Percentiles rank a stretch among this genome's conserved stretches.
Evolutionary conservation across 2,888 invertebrate genomes (phyloP).

Genomic region (Scaptomyza caliginosa): DNA sequence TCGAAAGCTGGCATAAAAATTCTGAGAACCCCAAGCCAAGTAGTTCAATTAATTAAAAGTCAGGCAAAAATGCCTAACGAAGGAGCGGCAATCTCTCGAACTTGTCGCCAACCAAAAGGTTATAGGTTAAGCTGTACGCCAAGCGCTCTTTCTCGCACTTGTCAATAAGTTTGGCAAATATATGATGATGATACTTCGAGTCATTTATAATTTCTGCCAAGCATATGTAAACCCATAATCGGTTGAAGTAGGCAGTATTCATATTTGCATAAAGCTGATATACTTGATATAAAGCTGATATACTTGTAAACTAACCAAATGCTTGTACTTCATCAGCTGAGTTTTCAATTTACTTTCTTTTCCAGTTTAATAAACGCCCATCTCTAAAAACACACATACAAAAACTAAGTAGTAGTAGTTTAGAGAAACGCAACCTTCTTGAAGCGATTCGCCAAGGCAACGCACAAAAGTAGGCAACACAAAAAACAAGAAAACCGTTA

Average conservation of each 20-base stretch:
- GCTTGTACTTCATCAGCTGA: neutral
- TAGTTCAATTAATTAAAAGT: constrained; percentile 74
- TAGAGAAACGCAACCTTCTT: neutral
- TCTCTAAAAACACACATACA: neutral
- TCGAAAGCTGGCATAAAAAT: constrained; percentile 24
- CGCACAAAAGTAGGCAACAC: constrained; percentile 70
- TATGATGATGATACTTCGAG: neutral
- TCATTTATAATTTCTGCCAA: neutral
- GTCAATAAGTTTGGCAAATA: constrained; percentile 20
- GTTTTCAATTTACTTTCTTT: neutral
- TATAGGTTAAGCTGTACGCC: neutral
- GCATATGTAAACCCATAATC: neutral
- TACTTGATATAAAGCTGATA: neutral
- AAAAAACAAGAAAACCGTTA: constrained; percentile 38
- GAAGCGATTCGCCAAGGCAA: constrained; percentile 17
- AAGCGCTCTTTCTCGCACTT: neutral
- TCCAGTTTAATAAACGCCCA: constrained; percentile 3
- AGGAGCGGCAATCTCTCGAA: constrained; percentile 15
- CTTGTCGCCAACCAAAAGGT: neutral
- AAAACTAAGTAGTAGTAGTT: neutral
- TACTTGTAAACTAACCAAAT: neutral
- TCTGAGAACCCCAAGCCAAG: constrained; percentile 35
- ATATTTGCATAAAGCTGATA: neutral
- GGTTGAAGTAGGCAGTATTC: neutral
- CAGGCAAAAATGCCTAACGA: constrained; percentile 53